Evolutionary conservation across 2,888 invertebrate species (phyloP).

Genomic region (Diadromus collaris): DNA sequence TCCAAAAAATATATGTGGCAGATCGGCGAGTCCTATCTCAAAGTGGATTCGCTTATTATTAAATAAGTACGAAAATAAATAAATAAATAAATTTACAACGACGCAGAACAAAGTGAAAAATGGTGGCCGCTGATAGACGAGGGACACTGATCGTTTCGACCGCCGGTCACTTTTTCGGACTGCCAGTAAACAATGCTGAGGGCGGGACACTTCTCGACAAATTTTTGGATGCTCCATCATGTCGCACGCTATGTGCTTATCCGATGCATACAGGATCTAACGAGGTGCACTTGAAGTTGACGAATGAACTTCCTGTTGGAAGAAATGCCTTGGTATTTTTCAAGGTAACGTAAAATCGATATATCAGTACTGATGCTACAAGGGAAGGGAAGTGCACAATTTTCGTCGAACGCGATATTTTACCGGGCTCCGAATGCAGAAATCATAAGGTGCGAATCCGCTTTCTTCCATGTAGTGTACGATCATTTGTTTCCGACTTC

Average conservation of each 20-base stretch:
- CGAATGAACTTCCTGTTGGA: constrained; percentile 68
- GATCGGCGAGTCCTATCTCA: too few relatives aligned
- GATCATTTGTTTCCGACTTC: too few relatives aligned
- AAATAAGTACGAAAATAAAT: too few relatives aligned
- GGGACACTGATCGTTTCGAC: constrained; percentile 73
- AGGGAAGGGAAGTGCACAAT: too few relatives aligned
- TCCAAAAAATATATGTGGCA: too few relatives aligned
- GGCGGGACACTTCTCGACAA: constrained; percentile 70
- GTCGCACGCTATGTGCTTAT: constrained; percentile 73
- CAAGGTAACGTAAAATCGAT: constrained; percentile 73
- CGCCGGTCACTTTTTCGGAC: constrained; percentile 75
- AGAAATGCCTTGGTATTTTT: constrained; percentile 76
- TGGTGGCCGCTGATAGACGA: constrained; percentile 72
- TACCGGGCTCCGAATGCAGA: too few relatives aligned
- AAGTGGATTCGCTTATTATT: too few relatives aligned
- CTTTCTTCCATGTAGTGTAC: too few relatives aligned
- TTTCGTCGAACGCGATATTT: too few relatives aligned
- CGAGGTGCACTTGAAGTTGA: constrained; percentile 67
- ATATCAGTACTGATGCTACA: too few relatives aligned
- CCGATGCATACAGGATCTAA: constrained; percentile 58
- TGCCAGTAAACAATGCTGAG: constrained; percentile 57
- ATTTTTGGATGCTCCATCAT: constrained; percentile 73
- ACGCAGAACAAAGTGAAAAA: constrained; percentile 36
- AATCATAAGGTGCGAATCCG: too few relatives aligned
- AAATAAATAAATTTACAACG: background rate